These are phyloP conservation scores for Istiophorus platypterus DNA, from an alignment of 2,113 vertebrate genomes.

Conservation along the genomic window DNA sequence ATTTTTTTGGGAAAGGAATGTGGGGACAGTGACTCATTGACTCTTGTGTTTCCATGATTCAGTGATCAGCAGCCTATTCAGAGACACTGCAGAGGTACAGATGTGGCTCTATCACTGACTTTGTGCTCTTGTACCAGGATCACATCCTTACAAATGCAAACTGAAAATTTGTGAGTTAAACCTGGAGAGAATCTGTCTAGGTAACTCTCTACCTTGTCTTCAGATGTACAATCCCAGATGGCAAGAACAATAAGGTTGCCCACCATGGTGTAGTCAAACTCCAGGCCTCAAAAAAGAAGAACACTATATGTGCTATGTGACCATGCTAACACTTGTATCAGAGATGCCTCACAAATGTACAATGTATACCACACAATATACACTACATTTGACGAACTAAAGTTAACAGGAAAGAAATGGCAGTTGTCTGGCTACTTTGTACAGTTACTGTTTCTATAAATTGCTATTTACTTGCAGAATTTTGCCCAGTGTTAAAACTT, in stretches of 20 bases:
- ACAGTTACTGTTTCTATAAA: not conserved
- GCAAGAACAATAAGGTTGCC: not conserved
- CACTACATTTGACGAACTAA: not conserved
- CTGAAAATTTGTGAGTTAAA: not conserved
- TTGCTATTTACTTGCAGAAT: not conserved
- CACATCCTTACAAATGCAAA: not conserved
- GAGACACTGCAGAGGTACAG: constrained; percentile 45
- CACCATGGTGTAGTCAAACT: not conserved
- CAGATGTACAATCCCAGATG: not conserved
- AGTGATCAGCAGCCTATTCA: constrained; percentile 35
- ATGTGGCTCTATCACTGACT: constrained; percentile 37
- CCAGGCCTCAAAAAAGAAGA: not conserved
- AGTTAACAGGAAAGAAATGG: not conserved
- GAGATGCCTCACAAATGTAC: not conserved
- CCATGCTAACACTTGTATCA: not conserved
- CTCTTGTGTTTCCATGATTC: constrained; percentile 39
- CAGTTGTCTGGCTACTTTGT: not conserved
- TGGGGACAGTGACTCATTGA: constrained; percentile 45
- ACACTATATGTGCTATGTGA: not conserved
- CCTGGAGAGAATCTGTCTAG: not conserved
- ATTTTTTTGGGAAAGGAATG: constrained; percentile 37
- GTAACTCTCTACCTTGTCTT: not conserved
- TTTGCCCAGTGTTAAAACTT: too few relatives aligned
- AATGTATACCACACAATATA: not conserved
- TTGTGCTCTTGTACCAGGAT: not conserved